Base-by-base conservation (phyloP, 2,113 vertebrate genomes). In the Amazona guildingii region DNA sequence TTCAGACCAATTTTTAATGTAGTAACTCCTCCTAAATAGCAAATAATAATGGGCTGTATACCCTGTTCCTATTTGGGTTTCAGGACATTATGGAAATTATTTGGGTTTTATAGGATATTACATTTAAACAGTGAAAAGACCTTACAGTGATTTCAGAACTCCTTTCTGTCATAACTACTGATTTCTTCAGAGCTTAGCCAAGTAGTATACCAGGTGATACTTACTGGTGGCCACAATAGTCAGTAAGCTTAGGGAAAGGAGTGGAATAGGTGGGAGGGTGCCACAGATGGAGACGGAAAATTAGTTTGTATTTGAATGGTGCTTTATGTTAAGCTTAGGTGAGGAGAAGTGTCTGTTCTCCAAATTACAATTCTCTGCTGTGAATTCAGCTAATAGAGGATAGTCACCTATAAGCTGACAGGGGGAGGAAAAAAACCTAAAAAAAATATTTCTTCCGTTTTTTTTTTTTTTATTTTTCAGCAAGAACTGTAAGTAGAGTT, bases 381-480 rank as follows among this genome's bases (percentile, higher is more conserved):
- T 83, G 16, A 62, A 57, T 81, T 92, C 25, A 75, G 15, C 51
- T 79, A 44, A 17, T 29, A 44, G 27, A 49, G 10, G 2, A 43
- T 27, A 80, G n/a, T 54, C 21, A 78, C 17, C 21, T n/a, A 8
- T 15, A 78, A 29, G 14, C 7, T 31, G 17, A 63, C 4, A 2
- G 15, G n/a, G 33, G 17, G 28, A 31, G 28, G 11, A 31, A 1
- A 8, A 28, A 17, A 25, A 13, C 37, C 37, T 37, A 37, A 37
- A 15, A 15, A 29, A 8, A 0, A 2, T 11, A 27, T 0, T 28
- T 31, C 7, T 46, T 3, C 3, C 3, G 10, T 18, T 37, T 85
- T 37, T 64, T 61, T 27, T 78, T 18, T 24, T 43, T 85, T 64
- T 62, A 18, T 78, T 87, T 84, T 87, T 1, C 6, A 51, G 1